phyloP scores from a whole-genome alignment of 2,797 vertebrate genomes.

The Clarias fuscus region DNA sequence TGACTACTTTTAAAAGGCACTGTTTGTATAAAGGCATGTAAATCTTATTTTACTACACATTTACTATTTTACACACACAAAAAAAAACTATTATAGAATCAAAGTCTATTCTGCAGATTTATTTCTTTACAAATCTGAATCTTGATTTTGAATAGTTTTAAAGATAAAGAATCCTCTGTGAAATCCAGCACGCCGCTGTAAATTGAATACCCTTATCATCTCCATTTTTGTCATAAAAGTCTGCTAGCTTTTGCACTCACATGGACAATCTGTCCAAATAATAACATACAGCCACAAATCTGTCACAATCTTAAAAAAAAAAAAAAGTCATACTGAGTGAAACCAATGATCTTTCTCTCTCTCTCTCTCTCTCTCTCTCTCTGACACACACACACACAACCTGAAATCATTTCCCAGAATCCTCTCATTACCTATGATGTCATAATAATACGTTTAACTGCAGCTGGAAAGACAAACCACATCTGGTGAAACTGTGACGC shows the following conservation, averaged over 20 bases:
- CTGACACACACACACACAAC: background rate
- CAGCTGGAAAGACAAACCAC: background rate
- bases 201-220: background rate
- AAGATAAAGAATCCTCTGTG: background rate
- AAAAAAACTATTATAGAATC: too few species aligned
- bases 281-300: background rate
- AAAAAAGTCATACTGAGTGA: background rate
- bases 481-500: background rate
- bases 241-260: background rate
- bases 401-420: conserved; percentile 15
- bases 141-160: background rate
- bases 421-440: background rate
- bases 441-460: conserved; percentile 9
- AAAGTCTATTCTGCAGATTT: too few species aligned
- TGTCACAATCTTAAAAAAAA: background rate
- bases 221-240: background rate
- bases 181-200: background rate
- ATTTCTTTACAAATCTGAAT: background rate
- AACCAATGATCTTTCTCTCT: background rate
- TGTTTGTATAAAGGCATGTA: too few species aligned
- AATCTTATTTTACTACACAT: too few species aligned
- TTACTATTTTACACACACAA: too few species aligned
- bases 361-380: background rate
- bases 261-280: background rate
- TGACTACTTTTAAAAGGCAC: too few species aligned